Conservation (phyloP, 2,797 vertebrate genomes). For the Glossophaga mutica region DNA sequence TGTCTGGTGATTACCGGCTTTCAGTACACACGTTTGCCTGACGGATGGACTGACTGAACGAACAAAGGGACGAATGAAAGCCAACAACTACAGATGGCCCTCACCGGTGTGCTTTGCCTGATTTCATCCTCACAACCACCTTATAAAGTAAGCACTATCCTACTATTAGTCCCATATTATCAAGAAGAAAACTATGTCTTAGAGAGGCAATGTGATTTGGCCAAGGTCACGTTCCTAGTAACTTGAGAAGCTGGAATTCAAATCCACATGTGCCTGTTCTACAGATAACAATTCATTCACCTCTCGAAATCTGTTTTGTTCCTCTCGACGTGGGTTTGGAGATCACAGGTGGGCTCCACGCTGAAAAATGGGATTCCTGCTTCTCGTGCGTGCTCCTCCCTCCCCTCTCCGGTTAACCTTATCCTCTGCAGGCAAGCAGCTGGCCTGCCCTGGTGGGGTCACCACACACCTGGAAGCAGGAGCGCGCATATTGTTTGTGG, state of each 20-base stretch:
- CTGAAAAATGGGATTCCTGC: background rate
- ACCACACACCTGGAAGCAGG: background rate
- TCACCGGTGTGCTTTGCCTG: background rate
- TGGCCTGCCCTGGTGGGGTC: background rate
- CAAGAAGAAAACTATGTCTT: background rate
- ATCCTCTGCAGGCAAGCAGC: background rate
- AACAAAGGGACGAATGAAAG: background rate
- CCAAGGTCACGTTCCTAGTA: background rate
- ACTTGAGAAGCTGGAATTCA: background rate
- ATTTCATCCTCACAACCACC: background rate
- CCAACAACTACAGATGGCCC: background rate
- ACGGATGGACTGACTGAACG: background rate
- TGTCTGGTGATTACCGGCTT: background rate
- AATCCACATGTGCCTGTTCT: background rate
- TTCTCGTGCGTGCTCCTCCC: fast-evolving
- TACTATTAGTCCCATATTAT: background rate
- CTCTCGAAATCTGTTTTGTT: background rate
- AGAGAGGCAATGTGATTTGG: background rate
- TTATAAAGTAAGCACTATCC: no score
- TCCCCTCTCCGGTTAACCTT: background rate
- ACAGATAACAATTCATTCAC: background rate
- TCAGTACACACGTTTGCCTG: background rate
- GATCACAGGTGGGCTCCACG: background rate
- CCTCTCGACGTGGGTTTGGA: background rate
- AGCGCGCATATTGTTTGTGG: background rate